phyloP scores from a whole-genome alignment of 1,140 invertebrate species.

The Thaumatotibia leucotreta region DNA sequence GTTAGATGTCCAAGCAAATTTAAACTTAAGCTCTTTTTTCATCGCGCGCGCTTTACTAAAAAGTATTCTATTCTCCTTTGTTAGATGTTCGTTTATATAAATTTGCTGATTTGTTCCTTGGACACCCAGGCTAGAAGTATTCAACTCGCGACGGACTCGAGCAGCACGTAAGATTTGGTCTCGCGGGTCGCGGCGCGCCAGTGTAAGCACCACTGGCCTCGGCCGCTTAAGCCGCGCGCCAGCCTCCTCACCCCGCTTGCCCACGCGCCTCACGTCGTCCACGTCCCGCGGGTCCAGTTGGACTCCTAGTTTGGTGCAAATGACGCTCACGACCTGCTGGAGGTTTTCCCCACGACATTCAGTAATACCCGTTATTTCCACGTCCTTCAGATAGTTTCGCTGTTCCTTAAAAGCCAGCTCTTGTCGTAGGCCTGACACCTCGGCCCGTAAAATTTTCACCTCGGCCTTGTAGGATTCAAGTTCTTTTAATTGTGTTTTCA shows the following conservation, averaged over 20 bases:
- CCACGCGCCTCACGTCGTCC: no score
- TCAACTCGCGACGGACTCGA: not conserved
- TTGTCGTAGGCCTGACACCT: not conserved
- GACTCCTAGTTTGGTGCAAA: not conserved
- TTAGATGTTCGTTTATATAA: constrained; percentile 14
- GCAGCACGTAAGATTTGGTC: constrained; percentile 15
- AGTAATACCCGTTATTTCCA: not conserved
- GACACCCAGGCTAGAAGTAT: not conserved
- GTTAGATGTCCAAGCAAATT: constrained; percentile 13
- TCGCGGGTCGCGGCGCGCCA: not conserved
- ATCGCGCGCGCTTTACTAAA: constrained; percentile 10
- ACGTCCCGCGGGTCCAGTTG: not conserved
- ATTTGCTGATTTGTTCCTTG: not conserved
- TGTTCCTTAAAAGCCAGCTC: not conserved
- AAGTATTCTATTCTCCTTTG: constrained; percentile 15
- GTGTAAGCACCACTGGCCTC: not conserved
- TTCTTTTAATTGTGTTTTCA: no score
- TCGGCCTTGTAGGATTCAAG: no score
- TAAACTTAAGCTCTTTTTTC: constrained; percentile 1
- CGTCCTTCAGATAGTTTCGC: not conserved
- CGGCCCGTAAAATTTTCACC: not conserved
- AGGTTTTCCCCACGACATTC: not conserved
- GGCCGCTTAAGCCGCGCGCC: not conserved
- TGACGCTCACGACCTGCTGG: not conserved
- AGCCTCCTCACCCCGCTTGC: not conserved